Percentiles rank a stretch among this genome's conserved stretches.
These are phyloP conservation scores for Eupithecia subumbrata DNA, from an alignment of 2,888 invertebrate species.

Conservation along the genomic window DNA sequence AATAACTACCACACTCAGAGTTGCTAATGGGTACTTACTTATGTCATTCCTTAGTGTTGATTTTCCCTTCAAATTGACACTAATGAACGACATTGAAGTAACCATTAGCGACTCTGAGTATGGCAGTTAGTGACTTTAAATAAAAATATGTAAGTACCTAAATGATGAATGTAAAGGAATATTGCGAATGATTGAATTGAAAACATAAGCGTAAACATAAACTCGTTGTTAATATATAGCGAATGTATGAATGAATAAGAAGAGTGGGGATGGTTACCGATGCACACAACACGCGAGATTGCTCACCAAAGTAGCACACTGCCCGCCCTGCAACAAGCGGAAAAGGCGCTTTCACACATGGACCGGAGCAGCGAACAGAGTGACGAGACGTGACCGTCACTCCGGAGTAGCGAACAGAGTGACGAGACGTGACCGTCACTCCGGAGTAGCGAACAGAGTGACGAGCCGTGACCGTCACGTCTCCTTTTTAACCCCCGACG, in stretches of 20 bases:
- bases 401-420: constrained; percentile 39
- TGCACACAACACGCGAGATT: constrained; percentile 97
- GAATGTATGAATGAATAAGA: constrained; percentile 82
- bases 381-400: no score
- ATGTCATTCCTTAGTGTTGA: no score
- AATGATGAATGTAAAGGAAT: not conserved
- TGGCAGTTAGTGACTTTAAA: not conserved
- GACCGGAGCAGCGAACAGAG: constrained; percentile 46
- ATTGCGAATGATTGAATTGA: constrained; percentile 55
- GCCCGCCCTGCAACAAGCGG: constrained; percentile 91
- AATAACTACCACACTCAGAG: no score
- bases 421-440: no score
- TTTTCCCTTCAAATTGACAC: no score
- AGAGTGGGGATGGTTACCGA: constrained; percentile 95
- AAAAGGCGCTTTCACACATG: constrained; percentile 75
- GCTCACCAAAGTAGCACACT: constrained; percentile 97
- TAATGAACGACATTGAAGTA: no score
- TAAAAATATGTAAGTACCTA: not conserved
- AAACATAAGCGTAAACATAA: constrained; percentile 66
- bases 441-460: constrained; percentile 38
- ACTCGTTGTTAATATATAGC: constrained; percentile 77
- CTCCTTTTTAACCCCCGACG: no score
- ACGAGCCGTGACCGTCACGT: no score
- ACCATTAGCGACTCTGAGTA: no score
- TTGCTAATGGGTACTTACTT: no score